phyloP scores from a whole-genome alignment of 2,113 vertebrate genomes.

The Podocnemis expansa region DNA sequence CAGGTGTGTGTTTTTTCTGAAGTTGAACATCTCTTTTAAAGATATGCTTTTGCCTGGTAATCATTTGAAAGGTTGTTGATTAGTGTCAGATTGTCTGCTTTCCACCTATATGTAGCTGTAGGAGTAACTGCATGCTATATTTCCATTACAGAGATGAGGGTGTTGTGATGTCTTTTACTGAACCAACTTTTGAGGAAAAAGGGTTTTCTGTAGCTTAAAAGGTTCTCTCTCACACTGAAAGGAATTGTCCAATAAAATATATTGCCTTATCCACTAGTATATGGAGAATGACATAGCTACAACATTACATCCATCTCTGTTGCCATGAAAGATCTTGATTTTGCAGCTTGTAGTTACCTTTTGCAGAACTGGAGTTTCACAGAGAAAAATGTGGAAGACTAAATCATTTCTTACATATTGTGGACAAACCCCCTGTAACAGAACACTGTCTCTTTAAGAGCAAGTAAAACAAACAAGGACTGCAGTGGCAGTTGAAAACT shows the following conservation, averaged over 20 bases:
- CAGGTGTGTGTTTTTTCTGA: background rate
- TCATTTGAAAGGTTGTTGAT: background rate
- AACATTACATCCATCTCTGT: background rate
- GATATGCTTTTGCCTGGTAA: background rate
- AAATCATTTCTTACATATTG: background rate
- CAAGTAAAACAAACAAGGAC: too few species aligned
- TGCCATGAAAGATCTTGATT: fast-evolving
- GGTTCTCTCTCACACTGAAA: background rate
- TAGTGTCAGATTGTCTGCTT: background rate
- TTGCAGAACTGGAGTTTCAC: background rate
- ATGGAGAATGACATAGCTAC: background rate
- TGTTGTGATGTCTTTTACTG: background rate
- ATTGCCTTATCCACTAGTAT: background rate
- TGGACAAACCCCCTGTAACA: background rate
- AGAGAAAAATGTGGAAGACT: fast-evolving
- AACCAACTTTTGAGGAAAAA: background rate
- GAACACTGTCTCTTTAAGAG: background rate
- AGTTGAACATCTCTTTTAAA: background rate
- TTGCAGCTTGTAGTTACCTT: background rate
- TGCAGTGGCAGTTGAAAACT: too few species aligned
- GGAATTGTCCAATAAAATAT: background rate
- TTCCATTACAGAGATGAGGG: background rate
- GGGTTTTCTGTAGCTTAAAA: background rate
- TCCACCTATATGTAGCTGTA: background rate
- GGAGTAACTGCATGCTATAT: background rate